A percentile compares a stretch with the other conserved stretches of the same genome.
Conservation (phyloP, 2,888 invertebrate genomes). For the Cotesia congregata region DNA sequence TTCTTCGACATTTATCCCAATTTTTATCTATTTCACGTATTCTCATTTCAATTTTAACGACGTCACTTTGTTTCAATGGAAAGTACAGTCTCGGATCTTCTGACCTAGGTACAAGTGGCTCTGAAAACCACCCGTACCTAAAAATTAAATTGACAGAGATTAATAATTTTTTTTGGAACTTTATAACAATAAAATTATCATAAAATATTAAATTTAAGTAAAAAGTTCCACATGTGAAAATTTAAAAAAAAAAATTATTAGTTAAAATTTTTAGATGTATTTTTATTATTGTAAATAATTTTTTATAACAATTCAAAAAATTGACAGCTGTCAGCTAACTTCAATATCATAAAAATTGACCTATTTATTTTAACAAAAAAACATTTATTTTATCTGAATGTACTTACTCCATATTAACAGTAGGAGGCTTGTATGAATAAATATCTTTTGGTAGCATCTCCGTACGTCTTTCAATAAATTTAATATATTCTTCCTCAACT, state of each 20-base stretch:
- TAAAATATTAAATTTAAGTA: too few species aligned
- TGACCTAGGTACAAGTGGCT: conserved; percentile 53
- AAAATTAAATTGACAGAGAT: neutral
- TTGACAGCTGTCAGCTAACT: too few species aligned
- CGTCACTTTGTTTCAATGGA: conserved; percentile 52
- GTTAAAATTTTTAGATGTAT: too few species aligned
- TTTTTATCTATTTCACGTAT: conserved; percentile 52
- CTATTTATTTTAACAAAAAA: neutral
- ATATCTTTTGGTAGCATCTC: conserved; percentile 54
- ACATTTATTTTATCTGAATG: conserved; percentile 15
- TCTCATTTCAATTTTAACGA: conserved; percentile 56
- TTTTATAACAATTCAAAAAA: too few species aligned
- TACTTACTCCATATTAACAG: conserved; percentile 62
- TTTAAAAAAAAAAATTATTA: too few species aligned
- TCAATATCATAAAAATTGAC: too few species aligned
- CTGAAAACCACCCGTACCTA: conserved; percentile 64
- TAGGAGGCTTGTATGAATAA: conserved; percentile 59
- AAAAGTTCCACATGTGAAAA: too few species aligned
- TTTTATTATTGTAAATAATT: too few species aligned
- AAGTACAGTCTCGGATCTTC: conserved; percentile 59
- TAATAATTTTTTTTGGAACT: too few species aligned
- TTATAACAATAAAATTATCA: too few species aligned
- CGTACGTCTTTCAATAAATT: conserved; percentile 54
- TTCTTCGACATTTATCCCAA: conserved; percentile 54
- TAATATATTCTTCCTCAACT: conserved; percentile 53